Conservation (phyloP, 2,888 invertebrate species). For the Macrophya annulata region DNA sequence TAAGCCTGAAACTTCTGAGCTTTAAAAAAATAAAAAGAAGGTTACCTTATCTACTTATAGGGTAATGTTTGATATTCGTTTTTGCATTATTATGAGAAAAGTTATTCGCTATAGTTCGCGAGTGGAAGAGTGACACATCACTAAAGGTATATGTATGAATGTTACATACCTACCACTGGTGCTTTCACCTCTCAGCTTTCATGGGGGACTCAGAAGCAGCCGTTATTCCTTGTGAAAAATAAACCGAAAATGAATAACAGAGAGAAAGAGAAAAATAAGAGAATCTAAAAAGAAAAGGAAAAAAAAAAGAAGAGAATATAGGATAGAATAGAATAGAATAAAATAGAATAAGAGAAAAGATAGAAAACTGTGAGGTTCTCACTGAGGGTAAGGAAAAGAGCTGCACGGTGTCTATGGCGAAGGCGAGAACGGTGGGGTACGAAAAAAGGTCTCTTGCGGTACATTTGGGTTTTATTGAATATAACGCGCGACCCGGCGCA, state of each 20-base stretch:
- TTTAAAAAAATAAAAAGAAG: background rate
- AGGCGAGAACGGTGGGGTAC: constrained; percentile 22
- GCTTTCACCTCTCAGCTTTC: constrained; percentile 5
- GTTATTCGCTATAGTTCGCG: background rate
- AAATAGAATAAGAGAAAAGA: constrained; percentile 58
- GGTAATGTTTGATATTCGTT: background rate
- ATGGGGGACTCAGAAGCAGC: constrained; percentile 13
- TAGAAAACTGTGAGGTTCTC: constrained; percentile 10
- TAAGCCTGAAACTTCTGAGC: no score
- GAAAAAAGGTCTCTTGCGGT: constrained; percentile 57
- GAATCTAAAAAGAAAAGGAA: background rate
- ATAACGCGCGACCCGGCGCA: constrained; percentile 70
- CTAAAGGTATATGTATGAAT: no score
- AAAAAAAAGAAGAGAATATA: background rate
- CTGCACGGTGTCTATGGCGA: constrained; percentile 60
- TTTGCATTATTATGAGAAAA: background rate
- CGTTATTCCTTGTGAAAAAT: constrained; percentile 57
- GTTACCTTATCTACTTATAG: background rate
- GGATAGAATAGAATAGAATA: background rate
- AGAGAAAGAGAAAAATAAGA: constrained; percentile 52
- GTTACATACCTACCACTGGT: background rate
- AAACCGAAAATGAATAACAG: constrained; percentile 55
- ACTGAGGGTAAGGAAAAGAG: constrained; percentile 62
- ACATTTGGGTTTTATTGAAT: constrained; percentile 72
- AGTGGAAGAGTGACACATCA: background rate